These are phyloP conservation scores for Perizoma affinitatum DNA, from an alignment of 2,888 invertebrate species.

Conservation along the genomic window DNA sequence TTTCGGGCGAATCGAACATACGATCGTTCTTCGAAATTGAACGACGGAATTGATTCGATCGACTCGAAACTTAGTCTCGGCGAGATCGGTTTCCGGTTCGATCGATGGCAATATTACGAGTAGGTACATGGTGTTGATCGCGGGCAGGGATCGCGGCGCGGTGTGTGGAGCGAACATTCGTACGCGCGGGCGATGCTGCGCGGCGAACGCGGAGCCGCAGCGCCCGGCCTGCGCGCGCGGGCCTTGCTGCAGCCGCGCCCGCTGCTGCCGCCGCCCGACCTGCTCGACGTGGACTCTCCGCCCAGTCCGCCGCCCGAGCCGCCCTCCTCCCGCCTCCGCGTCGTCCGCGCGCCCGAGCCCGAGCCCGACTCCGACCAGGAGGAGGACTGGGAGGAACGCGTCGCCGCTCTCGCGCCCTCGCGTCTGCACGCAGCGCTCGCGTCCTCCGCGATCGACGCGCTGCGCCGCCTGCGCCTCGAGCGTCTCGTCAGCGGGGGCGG, in stretches of 20 bases:
- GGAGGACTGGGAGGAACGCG: constrained; percentile 55
- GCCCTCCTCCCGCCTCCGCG: constrained; percentile 30
- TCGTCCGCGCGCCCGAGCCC: constrained; percentile 33
- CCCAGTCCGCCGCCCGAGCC: constrained; percentile 27
- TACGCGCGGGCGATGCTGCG: constrained; percentile 58
- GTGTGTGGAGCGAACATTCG: constrained; percentile 74
- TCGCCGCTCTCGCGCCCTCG: constrained; percentile 52
- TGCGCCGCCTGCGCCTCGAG: constrained; percentile 53
- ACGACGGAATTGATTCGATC: no score
- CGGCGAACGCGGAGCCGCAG: constrained; percentile 49
- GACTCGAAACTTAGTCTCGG: no score
- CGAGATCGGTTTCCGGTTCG: no score
- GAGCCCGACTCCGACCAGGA: constrained; percentile 31
- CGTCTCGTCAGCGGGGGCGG: constrained; percentile 44
- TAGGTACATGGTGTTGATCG: neutral
- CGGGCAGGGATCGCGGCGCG: constrained; percentile 47
- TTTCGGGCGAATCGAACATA: no score
- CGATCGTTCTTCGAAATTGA: no score
- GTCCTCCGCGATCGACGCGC: constrained; percentile 43
- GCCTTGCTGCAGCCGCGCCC: constrained; percentile 35
- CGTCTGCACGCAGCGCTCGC: constrained; percentile 54
- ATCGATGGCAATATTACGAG: neutral
- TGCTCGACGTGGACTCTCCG: constrained; percentile 30
- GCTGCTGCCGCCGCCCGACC: constrained; percentile 35
- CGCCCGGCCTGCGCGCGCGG: constrained; percentile 27